Evolutionary conservation across 2,888 invertebrate species (phyloP), one percentile per base, ranked within the genome.

Genomic region (Ichneumon xanthorius): DNA sequence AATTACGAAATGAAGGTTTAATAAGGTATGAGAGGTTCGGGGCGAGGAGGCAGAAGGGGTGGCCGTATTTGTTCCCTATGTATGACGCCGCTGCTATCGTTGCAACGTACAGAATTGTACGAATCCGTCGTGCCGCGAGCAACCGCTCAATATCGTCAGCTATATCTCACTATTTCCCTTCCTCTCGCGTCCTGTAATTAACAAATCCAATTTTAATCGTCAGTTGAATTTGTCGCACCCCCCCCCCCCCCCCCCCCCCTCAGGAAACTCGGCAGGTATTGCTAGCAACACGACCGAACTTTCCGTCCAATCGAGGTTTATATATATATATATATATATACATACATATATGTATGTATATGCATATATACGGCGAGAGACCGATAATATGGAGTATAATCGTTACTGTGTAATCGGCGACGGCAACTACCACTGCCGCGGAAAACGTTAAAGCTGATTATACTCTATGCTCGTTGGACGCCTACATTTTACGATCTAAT

Each of bases 161-260:
- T 30, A 33, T 37, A 63, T 70, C 71, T 26, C 55, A 26, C 55
- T 67, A 68, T 53, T 37, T 67, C 40, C 53, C 75, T 45, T 26
- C 68, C 55, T 70, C 61, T 75, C 58, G 71, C 90, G 87, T 88
- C 86, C 88, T 87, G 91, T 93, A 92, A 93, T 93, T 92, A 93
- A 93, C 91, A 92, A 92, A 92, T 93, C 92, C 90, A 92, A 92
- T 93, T 92, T 91, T 91, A 92, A 92, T 92, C 91, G 90, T 86
- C 89, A 87, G 89, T 89, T 86, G 89, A 89, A 91, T 90, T 89
- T 90, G 89, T 86, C 80, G 85, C 80, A 78, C 86, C 58, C 26
- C 30, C 26, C 61, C 6, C 7, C 30, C 33, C 14, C 61, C 5
- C 22, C 14, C 30, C 11, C 11, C 26, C 26, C 26, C 2, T 63